Conservation (phyloP, 2,113 vertebrate genomes). For the Callaeas wilsoni region DNA sequence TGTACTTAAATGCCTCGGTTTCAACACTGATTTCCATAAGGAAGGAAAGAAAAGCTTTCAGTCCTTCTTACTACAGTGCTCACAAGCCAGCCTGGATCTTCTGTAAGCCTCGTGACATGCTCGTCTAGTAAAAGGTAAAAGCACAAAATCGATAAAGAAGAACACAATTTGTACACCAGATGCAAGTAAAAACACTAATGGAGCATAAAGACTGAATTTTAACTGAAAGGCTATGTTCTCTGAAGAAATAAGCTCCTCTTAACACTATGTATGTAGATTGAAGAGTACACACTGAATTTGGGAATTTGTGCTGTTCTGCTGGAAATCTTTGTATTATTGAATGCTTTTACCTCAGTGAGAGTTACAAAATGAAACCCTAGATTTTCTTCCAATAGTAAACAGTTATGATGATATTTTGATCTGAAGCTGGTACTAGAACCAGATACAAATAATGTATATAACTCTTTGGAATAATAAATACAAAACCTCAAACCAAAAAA, state of each 20-base stretch:
- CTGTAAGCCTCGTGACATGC: background rate
- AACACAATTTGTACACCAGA: slow-evolving; percentile 14
- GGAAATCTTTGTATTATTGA: slow-evolving; percentile 38
- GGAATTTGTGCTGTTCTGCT: background rate
- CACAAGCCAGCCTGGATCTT: slow-evolving; percentile 16
- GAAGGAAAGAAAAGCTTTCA: background rate
- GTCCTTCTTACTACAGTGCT: background rate
- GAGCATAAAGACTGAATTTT: slow-evolving; percentile 30
- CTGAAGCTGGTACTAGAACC: background rate
- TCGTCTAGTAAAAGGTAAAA: background rate
- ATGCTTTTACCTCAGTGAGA: slow-evolving; percentile 12
- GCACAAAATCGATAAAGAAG: background rate
- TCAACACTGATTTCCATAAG: background rate
- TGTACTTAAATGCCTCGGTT: slow-evolving; percentile 13
- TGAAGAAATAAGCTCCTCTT: slow-evolving; percentile 50
- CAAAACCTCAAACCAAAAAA: background rate
- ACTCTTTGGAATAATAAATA: background rate
- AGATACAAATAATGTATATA: background rate
- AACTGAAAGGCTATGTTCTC: slow-evolving; percentile 25
- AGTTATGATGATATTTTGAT: slow-evolving; percentile 33
- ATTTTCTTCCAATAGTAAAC: slow-evolving; percentile 22
- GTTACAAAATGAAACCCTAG: slow-evolving; percentile 34
- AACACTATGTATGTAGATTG: background rate
- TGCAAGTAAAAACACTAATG: slow-evolving; percentile 8
- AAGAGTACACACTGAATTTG: background rate